Evolutionary conservation across 1,140 invertebrate species (phyloP).

Genomic region (Ceratina japonica): DNA sequence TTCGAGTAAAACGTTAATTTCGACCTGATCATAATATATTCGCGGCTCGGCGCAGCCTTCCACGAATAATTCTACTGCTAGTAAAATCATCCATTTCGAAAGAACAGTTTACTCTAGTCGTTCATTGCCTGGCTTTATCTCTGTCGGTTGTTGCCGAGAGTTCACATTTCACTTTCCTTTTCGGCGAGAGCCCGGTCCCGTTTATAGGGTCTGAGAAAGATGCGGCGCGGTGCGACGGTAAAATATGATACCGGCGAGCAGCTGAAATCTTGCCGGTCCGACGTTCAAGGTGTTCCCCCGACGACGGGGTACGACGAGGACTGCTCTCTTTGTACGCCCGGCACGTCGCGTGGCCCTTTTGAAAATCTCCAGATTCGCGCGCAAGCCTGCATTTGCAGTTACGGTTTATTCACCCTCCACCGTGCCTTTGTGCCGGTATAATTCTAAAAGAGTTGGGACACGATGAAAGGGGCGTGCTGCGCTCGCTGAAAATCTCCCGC

Average conservation of each 20-base stretch:
- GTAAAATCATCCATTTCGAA: too few relatives aligned
- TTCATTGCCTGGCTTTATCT: too few relatives aligned
- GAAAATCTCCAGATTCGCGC: slow-evolving; percentile 32
- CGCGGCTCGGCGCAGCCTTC: too few relatives aligned
- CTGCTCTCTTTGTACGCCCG: slow-evolving; percentile 19
- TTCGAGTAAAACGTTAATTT: too few relatives aligned
- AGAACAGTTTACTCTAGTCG: too few relatives aligned
- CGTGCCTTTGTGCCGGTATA: slow-evolving; percentile 36
- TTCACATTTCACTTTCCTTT: background rate
- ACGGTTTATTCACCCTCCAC: slow-evolving; percentile 17
- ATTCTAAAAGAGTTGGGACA: slow-evolving; percentile 42
- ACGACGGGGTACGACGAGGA: background rate
- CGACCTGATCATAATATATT: too few relatives aligned
- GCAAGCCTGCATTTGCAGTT: slow-evolving; percentile 22
- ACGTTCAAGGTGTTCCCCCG: background rate
- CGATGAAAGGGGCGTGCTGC: slow-evolving; percentile 24
- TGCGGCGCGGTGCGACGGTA: background rate
- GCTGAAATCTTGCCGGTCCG: slow-evolving; percentile 13
- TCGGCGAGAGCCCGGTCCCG: background rate
- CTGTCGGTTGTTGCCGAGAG: too few relatives aligned
- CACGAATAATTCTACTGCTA: too few relatives aligned
- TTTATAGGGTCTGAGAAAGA: background rate
- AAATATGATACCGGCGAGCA: slow-evolving; percentile 22
- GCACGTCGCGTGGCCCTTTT: slow-evolving; percentile 37
- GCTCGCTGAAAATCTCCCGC: slow-evolving; percentile 25